Percentiles rank a stretch among this genome's conserved stretches.
phyloP scores from a whole-genome alignment of 2,113 vertebrate species.

The Suncus etruscus region DNA sequence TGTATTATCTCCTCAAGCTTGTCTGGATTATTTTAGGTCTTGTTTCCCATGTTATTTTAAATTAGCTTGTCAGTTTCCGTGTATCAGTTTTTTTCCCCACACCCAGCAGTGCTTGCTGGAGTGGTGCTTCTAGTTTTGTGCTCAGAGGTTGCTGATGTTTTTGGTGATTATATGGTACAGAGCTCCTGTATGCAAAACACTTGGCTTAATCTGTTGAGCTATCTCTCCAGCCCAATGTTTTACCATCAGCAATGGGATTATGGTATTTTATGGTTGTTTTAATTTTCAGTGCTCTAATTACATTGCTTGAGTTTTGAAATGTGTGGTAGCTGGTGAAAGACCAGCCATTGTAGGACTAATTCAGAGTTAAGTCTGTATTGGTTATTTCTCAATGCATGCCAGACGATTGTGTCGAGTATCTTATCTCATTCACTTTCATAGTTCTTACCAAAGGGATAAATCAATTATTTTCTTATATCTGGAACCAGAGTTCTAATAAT shows the following conservation, averaged over 20 bases:
- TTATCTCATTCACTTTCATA: neutral
- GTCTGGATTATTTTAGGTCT: neutral
- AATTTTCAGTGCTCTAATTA: neutral
- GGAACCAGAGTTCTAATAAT: neutral
- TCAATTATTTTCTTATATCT: neutral
- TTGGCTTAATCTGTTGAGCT: too few species aligned
- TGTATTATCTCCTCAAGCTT: neutral
- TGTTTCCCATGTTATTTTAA: neutral
- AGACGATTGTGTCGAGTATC: neutral
- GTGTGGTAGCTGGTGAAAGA: neutral
- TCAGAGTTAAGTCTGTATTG: neutral
- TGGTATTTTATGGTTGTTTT: neutral
- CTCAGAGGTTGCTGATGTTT: too few species aligned
- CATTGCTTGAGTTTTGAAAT: constrained; percentile 1
- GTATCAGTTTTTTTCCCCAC: neutral
- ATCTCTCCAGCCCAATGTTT: neutral
- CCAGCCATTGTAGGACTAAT: neutral
- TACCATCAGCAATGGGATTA: neutral
- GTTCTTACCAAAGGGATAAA: neutral
- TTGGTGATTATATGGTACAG: too few species aligned
- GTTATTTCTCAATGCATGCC: neutral
- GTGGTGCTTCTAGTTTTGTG: too few species aligned
- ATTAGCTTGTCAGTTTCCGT: neutral
- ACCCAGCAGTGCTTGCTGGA: too few species aligned
- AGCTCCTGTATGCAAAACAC: too few species aligned